A percentile compares a stretch with the other conserved stretches of the same genome.
These are phyloP conservation scores for Sander lucioperca DNA, from an alignment of 2,113 vertebrate genomes.

Conservation along the genomic window DNA sequence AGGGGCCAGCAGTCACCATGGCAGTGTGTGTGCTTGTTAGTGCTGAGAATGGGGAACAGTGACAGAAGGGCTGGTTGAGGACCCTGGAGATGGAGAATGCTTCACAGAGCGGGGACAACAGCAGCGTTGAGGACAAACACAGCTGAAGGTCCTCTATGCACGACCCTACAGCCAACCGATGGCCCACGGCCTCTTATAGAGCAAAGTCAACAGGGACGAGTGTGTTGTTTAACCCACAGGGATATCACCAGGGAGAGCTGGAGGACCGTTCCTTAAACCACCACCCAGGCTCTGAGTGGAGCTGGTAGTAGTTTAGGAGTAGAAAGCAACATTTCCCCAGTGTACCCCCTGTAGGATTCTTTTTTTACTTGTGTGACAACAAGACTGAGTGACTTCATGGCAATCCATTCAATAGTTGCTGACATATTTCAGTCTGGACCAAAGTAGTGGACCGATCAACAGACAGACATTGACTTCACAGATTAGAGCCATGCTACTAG, in stretches of 20 bases:
- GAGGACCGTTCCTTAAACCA: neutral
- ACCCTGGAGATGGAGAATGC: constrained; percentile 36
- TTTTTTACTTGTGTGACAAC: neutral
- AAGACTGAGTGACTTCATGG: neutral
- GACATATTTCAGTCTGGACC: no score
- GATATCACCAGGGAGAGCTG: neutral
- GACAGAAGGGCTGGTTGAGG: constrained; percentile 59
- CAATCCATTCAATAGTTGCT: no score
- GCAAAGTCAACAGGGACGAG: no score
- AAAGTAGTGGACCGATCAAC: no score
- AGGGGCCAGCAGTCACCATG: constrained; percentile 46
- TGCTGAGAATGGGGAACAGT: constrained; percentile 32
- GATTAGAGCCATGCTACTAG: no score
- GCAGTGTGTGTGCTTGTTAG: constrained; percentile 55
- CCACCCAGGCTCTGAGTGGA: neutral
- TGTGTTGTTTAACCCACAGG: constrained; percentile 26
- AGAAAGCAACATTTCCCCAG: neutral
- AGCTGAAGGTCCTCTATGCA: constrained; percentile 18
- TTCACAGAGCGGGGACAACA: constrained; percentile 25
- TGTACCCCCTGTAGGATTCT: neutral
- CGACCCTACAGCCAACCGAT: constrained; percentile 19
- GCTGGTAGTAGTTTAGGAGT: neutral
- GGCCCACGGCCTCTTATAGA: no score
- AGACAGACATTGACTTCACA: no score
- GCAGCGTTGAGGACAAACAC: constrained; percentile 19